Evolutionary conservation across 2,888 invertebrate genomes (phyloP).

Genomic region (Leptinotarsa tumamoca): DNA sequence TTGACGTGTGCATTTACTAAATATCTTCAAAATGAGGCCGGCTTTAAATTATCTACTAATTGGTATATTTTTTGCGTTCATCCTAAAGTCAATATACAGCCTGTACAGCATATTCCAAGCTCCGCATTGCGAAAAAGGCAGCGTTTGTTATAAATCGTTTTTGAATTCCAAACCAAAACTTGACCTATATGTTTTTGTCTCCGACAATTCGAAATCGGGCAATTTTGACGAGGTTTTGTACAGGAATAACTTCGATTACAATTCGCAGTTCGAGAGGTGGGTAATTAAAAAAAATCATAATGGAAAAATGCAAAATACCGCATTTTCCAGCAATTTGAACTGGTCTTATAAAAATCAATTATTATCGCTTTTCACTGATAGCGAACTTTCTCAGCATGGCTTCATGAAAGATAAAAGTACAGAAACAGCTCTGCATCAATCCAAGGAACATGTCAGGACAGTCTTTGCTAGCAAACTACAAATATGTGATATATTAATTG

Average conservation of each 20-base stretch:
- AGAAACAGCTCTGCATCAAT: no score
- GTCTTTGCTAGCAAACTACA: no score
- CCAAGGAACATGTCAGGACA: no score
- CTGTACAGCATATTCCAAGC: conserved; percentile 79
- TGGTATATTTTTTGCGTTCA: conserved; percentile 76
- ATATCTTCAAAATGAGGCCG: conserved; percentile 57
- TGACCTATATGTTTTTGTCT: conserved; percentile 78
- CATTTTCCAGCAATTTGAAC: no score
- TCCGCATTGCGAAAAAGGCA: conserved; percentile 75
- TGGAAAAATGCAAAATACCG: no score
- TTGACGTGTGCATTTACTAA: conserved; percentile 26
- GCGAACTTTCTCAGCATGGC: no score
- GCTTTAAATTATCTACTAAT: conserved; percentile 75
- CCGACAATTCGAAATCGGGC: conserved; percentile 70
- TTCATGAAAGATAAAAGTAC: no score
- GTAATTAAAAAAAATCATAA: conserved; percentile 34
- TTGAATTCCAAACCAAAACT: conserved; percentile 76
- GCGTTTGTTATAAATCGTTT: conserved; percentile 78
- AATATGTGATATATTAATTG: no score
- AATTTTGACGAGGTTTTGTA: conserved; percentile 74
- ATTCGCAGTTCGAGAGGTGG: conserved; percentile 69
- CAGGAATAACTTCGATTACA: conserved; percentile 76
- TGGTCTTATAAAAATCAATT: no score
- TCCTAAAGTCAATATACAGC: conserved; percentile 81
- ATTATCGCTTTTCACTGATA: no score